phyloP scores from a whole-genome alignment of 2,797 vertebrate species.

The Todus mexicanus region DNA sequence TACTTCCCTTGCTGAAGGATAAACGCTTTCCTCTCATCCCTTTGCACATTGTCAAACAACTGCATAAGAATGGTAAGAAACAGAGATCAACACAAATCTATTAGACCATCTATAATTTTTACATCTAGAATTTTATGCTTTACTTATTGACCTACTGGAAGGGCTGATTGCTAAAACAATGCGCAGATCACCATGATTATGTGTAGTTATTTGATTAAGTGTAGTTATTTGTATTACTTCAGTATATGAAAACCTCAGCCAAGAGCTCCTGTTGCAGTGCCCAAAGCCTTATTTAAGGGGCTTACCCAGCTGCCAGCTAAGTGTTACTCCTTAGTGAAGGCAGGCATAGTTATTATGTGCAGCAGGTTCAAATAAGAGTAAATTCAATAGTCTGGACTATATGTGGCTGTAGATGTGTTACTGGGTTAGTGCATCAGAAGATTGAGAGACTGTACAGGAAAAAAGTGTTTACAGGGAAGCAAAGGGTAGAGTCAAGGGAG shows the following conservation, averaged over 20 bases:
- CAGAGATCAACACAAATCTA: neutral
- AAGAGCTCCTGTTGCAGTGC: neutral
- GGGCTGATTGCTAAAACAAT: neutral
- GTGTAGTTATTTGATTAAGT: too few species aligned
- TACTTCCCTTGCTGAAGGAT: neutral
- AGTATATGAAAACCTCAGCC: neutral
- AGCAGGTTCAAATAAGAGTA: neutral
- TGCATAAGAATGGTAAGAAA: neutral
- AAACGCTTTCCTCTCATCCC: neutral
- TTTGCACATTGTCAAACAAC: neutral
- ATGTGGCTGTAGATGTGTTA: neutral
- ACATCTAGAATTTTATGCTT: neutral
- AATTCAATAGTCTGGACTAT: neutral
- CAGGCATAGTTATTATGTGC: neutral
- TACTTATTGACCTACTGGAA: neutral
- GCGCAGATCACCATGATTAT: neutral
- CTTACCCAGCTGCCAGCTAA: neutral
- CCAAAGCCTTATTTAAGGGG: neutral
- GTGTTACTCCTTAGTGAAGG: neutral
- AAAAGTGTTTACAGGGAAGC: neutral
- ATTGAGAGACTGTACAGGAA: rapidly evolving
- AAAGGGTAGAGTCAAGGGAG: neutral
- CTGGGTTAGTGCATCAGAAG: neutral
- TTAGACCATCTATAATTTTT: neutral
- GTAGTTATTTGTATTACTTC: neutral